Percentiles rank a stretch among this genome's conserved stretches.
These are phyloP conservation scores for Pocota personata DNA, from an alignment of 2,888 invertebrate genomes.

Conservation along the genomic window DNA sequence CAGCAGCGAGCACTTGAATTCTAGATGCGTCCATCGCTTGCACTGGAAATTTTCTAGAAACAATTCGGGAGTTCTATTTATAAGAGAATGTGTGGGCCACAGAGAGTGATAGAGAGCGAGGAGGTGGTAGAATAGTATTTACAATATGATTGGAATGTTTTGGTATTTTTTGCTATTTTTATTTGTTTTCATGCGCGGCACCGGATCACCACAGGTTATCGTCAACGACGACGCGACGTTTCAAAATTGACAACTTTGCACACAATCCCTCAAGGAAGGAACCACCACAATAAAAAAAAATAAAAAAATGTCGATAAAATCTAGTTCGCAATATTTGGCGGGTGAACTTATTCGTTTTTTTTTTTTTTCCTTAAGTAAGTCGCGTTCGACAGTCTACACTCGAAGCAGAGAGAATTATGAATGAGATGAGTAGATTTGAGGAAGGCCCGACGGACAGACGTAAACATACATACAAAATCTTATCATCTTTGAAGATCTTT, in stretches of 20 bases:
- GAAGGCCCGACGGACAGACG: neutral
- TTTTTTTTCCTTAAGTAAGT: neutral
- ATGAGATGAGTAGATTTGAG: slow-evolving; percentile 24
- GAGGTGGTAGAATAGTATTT: slow-evolving; percentile 4
- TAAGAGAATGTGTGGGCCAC: neutral
- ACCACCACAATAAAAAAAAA: neutral
- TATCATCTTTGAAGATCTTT: slow-evolving; percentile 9
- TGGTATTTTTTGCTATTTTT: slow-evolving; percentile 25
- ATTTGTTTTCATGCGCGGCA: slow-evolving; percentile 21
- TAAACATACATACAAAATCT: neutral
- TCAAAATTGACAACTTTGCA: neutral
- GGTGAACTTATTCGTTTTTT: neutral
- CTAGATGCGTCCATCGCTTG: slow-evolving; percentile 38
- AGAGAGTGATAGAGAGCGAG: neutral
- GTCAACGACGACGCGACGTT: neutral
- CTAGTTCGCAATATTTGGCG: neutral
- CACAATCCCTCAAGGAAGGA: neutral
- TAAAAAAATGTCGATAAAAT: neutral
- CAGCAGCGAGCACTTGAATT: slow-evolving; percentile 20
- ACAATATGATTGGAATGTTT: slow-evolving; percentile 36
- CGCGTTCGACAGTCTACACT: slow-evolving; percentile 2
- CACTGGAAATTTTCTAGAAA: slow-evolving; percentile 39
- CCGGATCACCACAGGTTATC: slow-evolving; percentile 36
- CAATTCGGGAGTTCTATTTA: slow-evolving; percentile 18
- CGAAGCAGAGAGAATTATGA: slow-evolving; percentile 1